Evolutionary conservation across 1,140 invertebrate genomes (phyloP).

Genomic region (Cydia amplana): DNA sequence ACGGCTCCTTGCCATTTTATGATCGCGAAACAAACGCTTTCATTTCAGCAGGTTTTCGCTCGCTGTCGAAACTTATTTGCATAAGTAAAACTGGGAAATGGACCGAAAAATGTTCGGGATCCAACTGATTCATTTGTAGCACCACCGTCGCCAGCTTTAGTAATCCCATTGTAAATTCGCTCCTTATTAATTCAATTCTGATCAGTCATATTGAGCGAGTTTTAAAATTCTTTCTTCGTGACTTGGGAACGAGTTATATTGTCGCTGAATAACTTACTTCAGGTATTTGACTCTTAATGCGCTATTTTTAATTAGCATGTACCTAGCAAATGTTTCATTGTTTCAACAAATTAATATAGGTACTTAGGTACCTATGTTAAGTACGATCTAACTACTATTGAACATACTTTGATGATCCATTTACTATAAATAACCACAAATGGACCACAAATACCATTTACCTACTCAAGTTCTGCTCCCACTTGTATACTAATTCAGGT

Average conservation of each 20-base stretch:
- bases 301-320: neutral
- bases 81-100: conserved; percentile 66
- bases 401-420: too few species aligned
- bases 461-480: too few species aligned
- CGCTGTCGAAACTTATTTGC: conserved; percentile 67
- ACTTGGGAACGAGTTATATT: conserved; percentile 24
- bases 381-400: too few species aligned
- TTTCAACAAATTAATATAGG: too few species aligned
- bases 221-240: conserved; percentile 32
- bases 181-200: conserved; percentile 32
- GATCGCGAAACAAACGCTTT: conserved; percentile 57
- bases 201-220: conserved; percentile 33
- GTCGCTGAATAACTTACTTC: neutral
- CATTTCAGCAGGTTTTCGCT: conserved; percentile 54
- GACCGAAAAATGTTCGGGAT: conserved; percentile 55
- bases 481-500: too few species aligned
- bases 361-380: too few species aligned
- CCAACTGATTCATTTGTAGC: conserved; percentile 40
- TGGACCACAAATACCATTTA: too few species aligned
- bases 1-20: conserved; percentile 37
- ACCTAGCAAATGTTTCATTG: too few species aligned
- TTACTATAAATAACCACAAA: too few species aligned
- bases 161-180: conserved; percentile 32
- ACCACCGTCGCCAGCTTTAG: conserved; percentile 27
- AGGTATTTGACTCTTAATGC: neutral